Evolutionary conservation across 2,113 vertebrate species (phyloP).

Genomic region (Pseudorectes ferrugineus): DNA sequence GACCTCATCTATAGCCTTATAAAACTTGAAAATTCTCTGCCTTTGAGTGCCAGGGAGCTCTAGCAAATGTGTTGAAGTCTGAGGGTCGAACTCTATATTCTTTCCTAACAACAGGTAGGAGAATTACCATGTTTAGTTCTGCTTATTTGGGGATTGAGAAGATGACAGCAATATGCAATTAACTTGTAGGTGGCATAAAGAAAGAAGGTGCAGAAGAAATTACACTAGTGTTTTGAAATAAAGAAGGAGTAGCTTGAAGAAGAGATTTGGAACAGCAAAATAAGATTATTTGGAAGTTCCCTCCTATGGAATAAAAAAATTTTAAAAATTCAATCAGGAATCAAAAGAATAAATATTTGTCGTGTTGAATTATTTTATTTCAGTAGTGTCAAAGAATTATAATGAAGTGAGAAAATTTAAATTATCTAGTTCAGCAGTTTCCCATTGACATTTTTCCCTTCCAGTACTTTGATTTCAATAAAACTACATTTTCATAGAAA

Average conservation of each 20-base stretch:
- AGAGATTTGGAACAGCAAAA: background rate
- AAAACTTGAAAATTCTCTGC: background rate
- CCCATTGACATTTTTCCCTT: background rate
- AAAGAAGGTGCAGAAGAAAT: background rate
- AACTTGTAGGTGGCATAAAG: background rate
- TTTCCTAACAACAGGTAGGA: background rate
- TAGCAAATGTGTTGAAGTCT: background rate
- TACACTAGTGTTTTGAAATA: background rate
- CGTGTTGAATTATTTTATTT: background rate
- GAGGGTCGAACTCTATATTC: background rate
- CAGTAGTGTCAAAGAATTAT: background rate
- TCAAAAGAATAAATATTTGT: background rate
- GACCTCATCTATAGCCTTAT: background rate
- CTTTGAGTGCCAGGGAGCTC: background rate
- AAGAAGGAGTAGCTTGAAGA: background rate
- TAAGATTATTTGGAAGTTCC: background rate
- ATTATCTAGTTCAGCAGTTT: slow-evolving; percentile 20
- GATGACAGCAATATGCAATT: background rate
- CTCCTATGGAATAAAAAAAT: background rate
- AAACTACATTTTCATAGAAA: slow-evolving; percentile 29
- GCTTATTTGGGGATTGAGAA: background rate
- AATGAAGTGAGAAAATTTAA: background rate
- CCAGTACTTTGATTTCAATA: slow-evolving; percentile 22
- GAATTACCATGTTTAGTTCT: background rate
- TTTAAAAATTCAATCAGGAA: background rate